Base-by-base conservation (phyloP, 2,797 vertebrate species). In the Melanotaenia trifasciata region DNA sequence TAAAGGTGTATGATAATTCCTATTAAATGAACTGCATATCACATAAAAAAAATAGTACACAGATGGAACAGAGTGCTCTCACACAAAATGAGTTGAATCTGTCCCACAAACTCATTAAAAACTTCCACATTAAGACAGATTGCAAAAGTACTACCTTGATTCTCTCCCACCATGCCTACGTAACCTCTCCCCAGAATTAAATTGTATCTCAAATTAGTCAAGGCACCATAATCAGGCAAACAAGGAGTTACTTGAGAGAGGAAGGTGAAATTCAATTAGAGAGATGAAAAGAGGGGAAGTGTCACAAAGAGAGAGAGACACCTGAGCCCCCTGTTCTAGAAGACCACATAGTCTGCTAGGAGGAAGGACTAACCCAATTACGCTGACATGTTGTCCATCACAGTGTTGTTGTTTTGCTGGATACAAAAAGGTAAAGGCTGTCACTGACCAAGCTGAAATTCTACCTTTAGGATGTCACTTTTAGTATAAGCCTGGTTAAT, bases 191-290 rank as follows among this genome's bases (percentile, higher is more conserved):
- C 71, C 54, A 80, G 86, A 91, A 94, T 92, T 70, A 80, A 92
- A 93, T 91, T 64, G 61, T 13, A 64, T 79, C 83, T 67, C 53
- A 89, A 92, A 90, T 93, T 84, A 90, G 87, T 92, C 87, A 89
- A 79, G 80, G 87, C 84, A 81, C 78, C 14, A 84, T 90, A 78
- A 70, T 79, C 83, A 74, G 85, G 75, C 62, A 74, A 83, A 72
- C 85, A 79, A 74, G 80, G 69, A 92, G 84, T 85, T 89, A 86
- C 87, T 90, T 79, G 72, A 72, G 83, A 80, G 74, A 84, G 79
- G 76, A 83, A 81, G 91, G 80, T 78, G 69, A 89, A 92, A 95
- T 94, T 86, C 64, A 88, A 94, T 95, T 93, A 94, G 71, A 84
- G 74, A 84, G 87, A 81, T 86, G 86, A 87, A 84, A 85, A 84